Evolutionary conservation across 2,113 vertebrate species (phyloP).

Genomic region (Plestiodon gilberti): DNA sequence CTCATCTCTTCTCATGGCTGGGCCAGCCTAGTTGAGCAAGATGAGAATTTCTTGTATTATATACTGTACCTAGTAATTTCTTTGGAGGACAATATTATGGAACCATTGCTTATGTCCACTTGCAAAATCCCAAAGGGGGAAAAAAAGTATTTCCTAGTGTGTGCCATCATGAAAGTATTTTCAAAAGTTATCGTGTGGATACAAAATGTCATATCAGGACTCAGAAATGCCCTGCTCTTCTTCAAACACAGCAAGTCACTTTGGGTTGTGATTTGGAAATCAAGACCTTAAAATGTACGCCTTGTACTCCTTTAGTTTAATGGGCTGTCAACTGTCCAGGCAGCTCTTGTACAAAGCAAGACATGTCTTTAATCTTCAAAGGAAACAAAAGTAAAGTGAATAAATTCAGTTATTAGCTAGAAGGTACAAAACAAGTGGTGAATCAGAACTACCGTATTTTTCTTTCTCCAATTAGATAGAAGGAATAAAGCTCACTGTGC

Average conservation of each 20-base stretch:
- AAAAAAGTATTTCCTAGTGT: neutral
- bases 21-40: too few relatives aligned
- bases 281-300: slow-evolving; percentile 56
- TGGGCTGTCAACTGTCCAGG: slow-evolving; percentile 65
- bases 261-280: slow-evolving; percentile 57
- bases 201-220: neutral
- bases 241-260: slow-evolving; percentile 28
- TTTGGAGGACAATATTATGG: too few relatives aligned
- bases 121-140: neutral
- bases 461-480: slow-evolving; percentile 38
- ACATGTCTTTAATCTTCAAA: slow-evolving; percentile 72
- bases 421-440: slow-evolving; percentile 64
- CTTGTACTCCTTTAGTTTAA: slow-evolving; percentile 66
- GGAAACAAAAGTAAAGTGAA: slow-evolving; percentile 62
- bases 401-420: slow-evolving; percentile 68
- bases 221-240: slow-evolving; percentile 38
- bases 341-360: slow-evolving; percentile 56
- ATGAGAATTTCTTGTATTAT: too few relatives aligned
- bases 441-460: slow-evolving; percentile 28
- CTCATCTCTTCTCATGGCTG: too few relatives aligned
- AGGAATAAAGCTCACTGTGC: slow-evolving; percentile 22
- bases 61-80: too few relatives aligned
- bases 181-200: neutral
- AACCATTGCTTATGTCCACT: neutral
- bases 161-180: neutral